Percentiles rank a stretch among this genome's conserved stretches.
phyloP scores from a whole-genome alignment of 2,113 vertebrate genomes.

The Pao palembangensis region DNA sequence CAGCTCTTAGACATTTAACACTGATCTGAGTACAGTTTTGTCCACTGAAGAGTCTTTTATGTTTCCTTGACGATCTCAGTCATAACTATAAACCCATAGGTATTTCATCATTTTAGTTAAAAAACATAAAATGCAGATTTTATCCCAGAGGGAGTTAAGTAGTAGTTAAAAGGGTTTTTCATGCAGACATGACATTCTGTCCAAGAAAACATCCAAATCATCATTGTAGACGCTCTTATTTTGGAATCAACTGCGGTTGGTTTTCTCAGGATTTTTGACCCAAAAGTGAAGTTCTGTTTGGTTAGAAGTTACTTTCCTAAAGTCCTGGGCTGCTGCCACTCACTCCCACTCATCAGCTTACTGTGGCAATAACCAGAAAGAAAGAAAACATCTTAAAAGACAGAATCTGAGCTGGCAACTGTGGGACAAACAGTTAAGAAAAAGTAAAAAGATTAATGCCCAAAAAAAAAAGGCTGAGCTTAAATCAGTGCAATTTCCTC shows the following conservation, averaged over 20 bases:
- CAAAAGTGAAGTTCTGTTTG: slow-evolving; percentile 9
- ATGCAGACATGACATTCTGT: neutral
- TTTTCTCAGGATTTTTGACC: slow-evolving; percentile 6
- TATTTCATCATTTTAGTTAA: no score
- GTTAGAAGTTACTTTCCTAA: slow-evolving; percentile 4
- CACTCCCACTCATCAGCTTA: slow-evolving; percentile 45
- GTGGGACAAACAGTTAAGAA: slow-evolving; percentile 46
- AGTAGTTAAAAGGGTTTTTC: no score
- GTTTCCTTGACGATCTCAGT: no score
- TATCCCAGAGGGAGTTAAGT: neutral
- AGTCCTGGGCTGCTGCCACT: slow-evolving; percentile 20
- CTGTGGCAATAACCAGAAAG: slow-evolving; percentile 34
- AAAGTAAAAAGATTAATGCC: slow-evolving; percentile 52
- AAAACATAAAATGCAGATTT: no score
- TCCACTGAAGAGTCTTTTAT: no score
- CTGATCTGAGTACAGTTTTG: no score
- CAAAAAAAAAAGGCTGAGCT: slow-evolving; percentile 48
- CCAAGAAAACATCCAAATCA: neutral
- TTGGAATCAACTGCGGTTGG: neutral
- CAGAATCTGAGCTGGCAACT: slow-evolving; percentile 39
- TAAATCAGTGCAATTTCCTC: slow-evolving; percentile 73
- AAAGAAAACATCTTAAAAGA: slow-evolving; percentile 41
- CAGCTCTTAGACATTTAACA: no score
- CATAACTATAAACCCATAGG: no score
- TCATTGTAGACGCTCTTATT: neutral